These are phyloP conservation scores for Stegastes partitus DNA, from an alignment of 2,113 vertebrate species.

Conservation along the genomic window DNA sequence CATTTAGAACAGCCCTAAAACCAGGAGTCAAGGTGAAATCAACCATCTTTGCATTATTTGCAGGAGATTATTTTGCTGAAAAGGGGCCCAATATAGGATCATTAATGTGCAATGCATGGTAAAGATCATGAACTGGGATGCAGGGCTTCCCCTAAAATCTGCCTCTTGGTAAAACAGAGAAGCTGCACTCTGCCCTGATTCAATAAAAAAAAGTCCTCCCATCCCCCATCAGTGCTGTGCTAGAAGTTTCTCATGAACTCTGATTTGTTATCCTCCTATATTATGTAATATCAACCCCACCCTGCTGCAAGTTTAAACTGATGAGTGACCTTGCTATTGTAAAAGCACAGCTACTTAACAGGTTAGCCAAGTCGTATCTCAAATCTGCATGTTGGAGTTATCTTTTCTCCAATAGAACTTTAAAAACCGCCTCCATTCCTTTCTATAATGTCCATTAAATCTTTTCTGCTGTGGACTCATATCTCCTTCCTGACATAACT, in stretches of 20 bases:
- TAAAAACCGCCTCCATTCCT: constrained; percentile 25
- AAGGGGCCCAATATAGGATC: too few relatives aligned
- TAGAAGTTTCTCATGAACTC: constrained; percentile 41
- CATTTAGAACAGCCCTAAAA: too few relatives aligned
- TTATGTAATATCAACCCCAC: constrained; percentile 59
- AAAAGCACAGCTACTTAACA: constrained; percentile 28
- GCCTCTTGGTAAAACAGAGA: neutral
- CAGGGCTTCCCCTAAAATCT: neutral
- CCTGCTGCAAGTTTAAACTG: constrained; percentile 46
- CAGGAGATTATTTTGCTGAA: too few relatives aligned
- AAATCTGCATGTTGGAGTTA: neutral
- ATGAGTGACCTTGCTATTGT: constrained; percentile 20
- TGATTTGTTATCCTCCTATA: constrained; percentile 2
- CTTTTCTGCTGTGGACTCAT: constrained; percentile 4
- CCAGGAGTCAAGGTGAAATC: too few relatives aligned
- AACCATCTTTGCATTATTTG: too few relatives aligned
- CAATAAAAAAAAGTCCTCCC: neutral
- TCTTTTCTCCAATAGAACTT: constrained; percentile 7
- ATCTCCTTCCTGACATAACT: constrained; percentile 20
- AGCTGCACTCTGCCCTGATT: neutral
- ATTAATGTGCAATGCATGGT: neutral
- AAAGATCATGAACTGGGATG: neutral
- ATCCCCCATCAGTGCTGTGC: neutral
- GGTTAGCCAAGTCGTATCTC: constrained; percentile 28
- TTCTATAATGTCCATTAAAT: constrained; percentile 24